A percentile compares a stretch with the other conserved stretches of the same genome.
Evolutionary conservation across 2,113 vertebrate genomes (phyloP).

Genomic region (Sebastes schlegelii): DNA sequence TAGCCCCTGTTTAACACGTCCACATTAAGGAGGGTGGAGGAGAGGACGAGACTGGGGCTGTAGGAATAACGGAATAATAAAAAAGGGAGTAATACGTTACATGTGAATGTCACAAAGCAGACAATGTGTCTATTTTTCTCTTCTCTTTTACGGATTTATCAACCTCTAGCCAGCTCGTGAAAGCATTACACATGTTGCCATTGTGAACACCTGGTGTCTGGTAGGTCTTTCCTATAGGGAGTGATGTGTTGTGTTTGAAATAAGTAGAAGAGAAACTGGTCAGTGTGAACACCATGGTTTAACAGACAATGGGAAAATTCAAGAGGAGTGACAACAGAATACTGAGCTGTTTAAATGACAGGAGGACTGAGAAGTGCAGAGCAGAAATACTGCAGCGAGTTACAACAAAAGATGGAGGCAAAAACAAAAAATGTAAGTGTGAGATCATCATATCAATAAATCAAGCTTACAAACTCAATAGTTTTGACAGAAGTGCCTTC

Average conservation of each 20-base stretch:
- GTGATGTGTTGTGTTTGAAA: conserved; percentile 40
- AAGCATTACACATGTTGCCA: conserved; percentile 23
- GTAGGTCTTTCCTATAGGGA: neutral
- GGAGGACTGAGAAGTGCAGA: conserved; percentile 1
- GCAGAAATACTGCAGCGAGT: conserved; percentile 1
- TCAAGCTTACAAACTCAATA: no score
- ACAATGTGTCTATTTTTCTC: conserved; percentile 6
- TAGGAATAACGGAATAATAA: conserved; percentile 33
- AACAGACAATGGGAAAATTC: conserved; percentile 28
- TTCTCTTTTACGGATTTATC: neutral
- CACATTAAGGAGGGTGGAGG: conserved; percentile 39
- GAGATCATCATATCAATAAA: neutral
- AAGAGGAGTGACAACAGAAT: conserved; percentile 34
- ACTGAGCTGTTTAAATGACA: conserved; percentile 16
- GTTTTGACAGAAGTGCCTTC: no score
- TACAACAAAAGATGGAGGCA: neutral
- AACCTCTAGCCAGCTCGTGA: conserved; percentile 5
- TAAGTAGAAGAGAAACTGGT: conserved; percentile 4
- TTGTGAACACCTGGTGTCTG: conserved; percentile 36
- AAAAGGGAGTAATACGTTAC: conserved; percentile 14
- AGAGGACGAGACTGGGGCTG: conserved; percentile 8
- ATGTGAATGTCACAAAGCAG: conserved; percentile 25
- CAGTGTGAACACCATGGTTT: conserved; percentile 12
- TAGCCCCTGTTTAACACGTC: conserved; percentile 58
- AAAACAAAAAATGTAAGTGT: neutral